A percentile compares a stretch with the other conserved stretches of the same genome.
phyloP scores from a whole-genome alignment of 2,113 vertebrate genomes.

The Aix galericulata region DNA sequence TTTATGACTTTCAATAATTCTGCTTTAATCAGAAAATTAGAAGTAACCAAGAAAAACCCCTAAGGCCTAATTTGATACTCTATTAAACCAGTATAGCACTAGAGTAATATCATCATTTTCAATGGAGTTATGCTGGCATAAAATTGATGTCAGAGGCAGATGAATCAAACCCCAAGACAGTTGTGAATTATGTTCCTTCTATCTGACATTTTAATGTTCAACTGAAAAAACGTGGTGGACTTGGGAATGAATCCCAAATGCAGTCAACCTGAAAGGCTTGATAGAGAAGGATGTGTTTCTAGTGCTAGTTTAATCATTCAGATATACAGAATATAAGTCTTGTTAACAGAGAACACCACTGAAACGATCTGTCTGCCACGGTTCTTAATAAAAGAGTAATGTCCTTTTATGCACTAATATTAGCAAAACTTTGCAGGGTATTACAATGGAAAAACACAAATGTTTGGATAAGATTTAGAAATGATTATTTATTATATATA shows the following conservation, averaged over 20 bases:
- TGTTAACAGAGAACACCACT: neutral
- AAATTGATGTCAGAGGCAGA: neutral
- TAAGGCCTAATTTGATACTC: neutral
- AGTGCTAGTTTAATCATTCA: neutral
- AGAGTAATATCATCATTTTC: neutral
- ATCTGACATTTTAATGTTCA: neutral
- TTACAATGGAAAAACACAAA: conserved; percentile 1
- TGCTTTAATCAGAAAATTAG: conserved; percentile 61
- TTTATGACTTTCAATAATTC: conserved; percentile 61
- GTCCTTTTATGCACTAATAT: neutral
- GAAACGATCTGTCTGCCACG: neutral
- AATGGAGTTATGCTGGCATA: neutral
- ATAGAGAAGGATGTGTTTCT: neutral
- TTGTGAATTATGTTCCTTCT: conserved; percentile 25
- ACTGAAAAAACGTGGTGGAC: neutral
- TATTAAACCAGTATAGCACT: neutral
- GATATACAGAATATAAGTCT: neutral
- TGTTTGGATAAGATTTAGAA: conserved; percentile 10
- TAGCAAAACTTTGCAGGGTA: neutral
- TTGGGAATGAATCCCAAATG: conserved; percentile 28
- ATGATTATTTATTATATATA: neutral
- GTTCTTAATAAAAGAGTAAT: neutral
- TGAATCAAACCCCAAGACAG: neutral
- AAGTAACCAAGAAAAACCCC: conserved; percentile 12
- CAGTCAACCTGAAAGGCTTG: neutral